Base-by-base conservation (phyloP, 2,797 vertebrate species). In the Sparidentex hasta region DNA sequence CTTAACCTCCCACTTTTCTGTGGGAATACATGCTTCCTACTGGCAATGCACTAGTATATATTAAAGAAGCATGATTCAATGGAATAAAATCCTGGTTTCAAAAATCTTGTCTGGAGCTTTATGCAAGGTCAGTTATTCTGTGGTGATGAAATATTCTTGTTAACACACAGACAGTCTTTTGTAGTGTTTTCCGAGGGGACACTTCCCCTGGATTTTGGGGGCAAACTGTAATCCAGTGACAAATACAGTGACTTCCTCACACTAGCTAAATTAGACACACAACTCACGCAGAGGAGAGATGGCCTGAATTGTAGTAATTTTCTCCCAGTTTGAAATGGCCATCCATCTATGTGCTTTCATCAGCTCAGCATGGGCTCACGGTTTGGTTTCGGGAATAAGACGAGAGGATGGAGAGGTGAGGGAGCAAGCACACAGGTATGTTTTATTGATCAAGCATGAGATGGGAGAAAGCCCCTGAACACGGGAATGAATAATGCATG, bases 361-460 rank as follows among this genome's bases (percentile, higher is more conserved):
- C 86, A 74, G 67, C 84, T 71, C 66, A 65, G 85, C 41, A 13
- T 58, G 81, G 27, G 62, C 83, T 72, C 79, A 29, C 43, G 58
- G 68, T 80, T 83, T 69, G 67, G 84, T 85, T 83, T 55, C 33
- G 29, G 82, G 65, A 86, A 77, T 56, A 62, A 74, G 78, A 74
- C 46, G 8, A 61, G 81, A 51, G 76, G 76, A 69, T 67, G 71
- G 66, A 81, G 77, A 84, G 86, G 88, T 89, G 87, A 85, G 83
- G 77, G 86, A 83, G 89, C 81, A 80, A 85, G 72, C 76, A 65
- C 76, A 84, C 81, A 84, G 82, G 85, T 90, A 93, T 94, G 93
- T 92, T 92, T 94, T 94, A 93, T 91, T 92, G 93, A 93, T 93
- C 87, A 84, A 78, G 86, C 84, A 85, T 82, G 79, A 89, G 90